These are phyloP conservation scores for Lepidurus couesii DNA, from an alignment of 1,140 invertebrate species.

Conservation along the genomic window DNA sequence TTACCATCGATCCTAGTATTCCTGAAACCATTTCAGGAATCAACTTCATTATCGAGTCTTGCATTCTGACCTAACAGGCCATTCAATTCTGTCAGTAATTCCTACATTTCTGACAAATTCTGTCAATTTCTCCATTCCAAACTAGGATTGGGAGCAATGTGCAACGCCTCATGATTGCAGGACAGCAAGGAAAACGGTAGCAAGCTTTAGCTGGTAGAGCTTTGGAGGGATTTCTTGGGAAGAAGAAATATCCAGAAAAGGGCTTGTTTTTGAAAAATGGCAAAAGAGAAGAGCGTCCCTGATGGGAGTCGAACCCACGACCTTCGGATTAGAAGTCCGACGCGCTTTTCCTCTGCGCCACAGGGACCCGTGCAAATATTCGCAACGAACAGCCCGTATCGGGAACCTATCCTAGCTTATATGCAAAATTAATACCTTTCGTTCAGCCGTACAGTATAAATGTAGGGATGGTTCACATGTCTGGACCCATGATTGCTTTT, in stretches of 20 bases:
- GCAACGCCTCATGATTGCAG: too few relatives aligned
- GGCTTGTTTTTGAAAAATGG: neutral
- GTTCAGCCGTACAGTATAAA: neutral
- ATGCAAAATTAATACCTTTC: neutral
- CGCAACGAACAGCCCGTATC: neutral
- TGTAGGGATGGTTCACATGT: neutral
- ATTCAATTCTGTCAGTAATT: too few relatives aligned
- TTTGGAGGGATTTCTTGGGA: neutral
- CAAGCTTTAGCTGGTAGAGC: too few relatives aligned
- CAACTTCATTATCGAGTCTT: too few relatives aligned
- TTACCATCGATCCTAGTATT: too few relatives aligned
- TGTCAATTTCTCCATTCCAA: too few relatives aligned
- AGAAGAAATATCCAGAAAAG: neutral
- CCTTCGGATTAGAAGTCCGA: slow-evolving; percentile 42
- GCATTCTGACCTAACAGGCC: too few relatives aligned
- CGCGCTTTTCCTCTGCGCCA: slow-evolving; percentile 41
- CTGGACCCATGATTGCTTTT: too few relatives aligned
- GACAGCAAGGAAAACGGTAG: too few relatives aligned
- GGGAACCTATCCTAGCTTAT: neutral
- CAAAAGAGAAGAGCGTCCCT: slow-evolving; percentile 35
- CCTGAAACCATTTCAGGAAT: too few relatives aligned
- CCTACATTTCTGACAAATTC: too few relatives aligned
- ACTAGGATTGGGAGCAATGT: too few relatives aligned
- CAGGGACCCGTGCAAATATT: slow-evolving; percentile 35
- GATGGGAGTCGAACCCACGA: slow-evolving; percentile 40